Percentiles rank a stretch among this genome's conserved stretches.
phyloP scores from a whole-genome alignment of 2,888 invertebrate species.

The Pelosia muscerda region DNA sequence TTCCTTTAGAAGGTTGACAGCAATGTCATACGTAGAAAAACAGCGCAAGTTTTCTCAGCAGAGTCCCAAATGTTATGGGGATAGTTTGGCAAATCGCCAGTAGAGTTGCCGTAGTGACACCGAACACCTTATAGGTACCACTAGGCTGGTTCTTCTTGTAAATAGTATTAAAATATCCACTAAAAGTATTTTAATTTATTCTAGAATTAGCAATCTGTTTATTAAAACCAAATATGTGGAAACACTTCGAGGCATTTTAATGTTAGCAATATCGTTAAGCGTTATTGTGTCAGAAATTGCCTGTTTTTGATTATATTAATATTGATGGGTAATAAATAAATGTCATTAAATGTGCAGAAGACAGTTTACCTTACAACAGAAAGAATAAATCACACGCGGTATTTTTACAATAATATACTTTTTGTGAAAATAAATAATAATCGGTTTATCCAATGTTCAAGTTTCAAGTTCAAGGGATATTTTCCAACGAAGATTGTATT shows the following conservation, averaged over 20 bases:
- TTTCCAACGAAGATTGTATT: background rate
- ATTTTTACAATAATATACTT: background rate
- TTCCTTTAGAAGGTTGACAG: background rate
- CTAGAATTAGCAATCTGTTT: background rate
- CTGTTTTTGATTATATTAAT: background rate
- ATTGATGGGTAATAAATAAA: background rate
- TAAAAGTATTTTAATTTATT: background rate
- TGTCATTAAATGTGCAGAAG: background rate
- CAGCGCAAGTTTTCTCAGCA: no score
- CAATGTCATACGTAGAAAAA: no score
- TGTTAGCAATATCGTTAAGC: constrained; percentile 3
- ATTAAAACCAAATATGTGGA: background rate
- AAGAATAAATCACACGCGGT: background rate
- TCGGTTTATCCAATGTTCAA: no score
- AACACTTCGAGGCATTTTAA: constrained; percentile 5
- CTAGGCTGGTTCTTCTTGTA: background rate
- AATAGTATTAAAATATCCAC: background rate
- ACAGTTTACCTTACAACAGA: background rate
- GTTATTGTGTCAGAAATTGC: constrained; percentile 9
- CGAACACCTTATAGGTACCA: background rate
- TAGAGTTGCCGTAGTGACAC: no score
- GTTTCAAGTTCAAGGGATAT: background rate
- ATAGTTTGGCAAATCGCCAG: no score
- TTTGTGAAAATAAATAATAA: no score
- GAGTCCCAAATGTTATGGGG: no score